phyloP scores from a whole-genome alignment of 30 jellyfish, hydroid and myxozoan genomes.

The Aurelia aurita region DNA sequence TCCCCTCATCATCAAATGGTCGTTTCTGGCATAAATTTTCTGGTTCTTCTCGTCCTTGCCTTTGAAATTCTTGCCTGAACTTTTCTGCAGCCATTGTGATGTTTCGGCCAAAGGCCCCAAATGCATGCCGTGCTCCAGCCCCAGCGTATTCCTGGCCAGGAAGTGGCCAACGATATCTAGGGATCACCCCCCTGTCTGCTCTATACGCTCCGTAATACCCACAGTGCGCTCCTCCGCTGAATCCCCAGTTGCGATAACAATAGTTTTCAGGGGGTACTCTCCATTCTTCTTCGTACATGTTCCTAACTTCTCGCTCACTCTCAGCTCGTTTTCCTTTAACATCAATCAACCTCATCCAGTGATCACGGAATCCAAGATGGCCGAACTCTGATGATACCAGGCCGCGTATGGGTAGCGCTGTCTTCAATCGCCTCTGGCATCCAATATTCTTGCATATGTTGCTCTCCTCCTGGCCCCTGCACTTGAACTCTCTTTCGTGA shows the following conservation, averaged over 20 bases:
- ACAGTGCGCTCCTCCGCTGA: background rate
- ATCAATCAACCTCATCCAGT: constrained; percentile 14
- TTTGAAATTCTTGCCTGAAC: constrained; percentile 3
- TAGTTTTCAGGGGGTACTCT: background rate
- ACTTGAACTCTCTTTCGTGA: background rate
- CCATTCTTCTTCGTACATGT: background rate
- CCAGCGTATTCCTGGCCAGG: constrained; percentile 2
- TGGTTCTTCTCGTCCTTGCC: background rate
- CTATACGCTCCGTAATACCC: constrained; percentile 3
- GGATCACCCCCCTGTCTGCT: background rate
- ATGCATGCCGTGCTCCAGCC: background rate
- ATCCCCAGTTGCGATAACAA: constrained; percentile 4
- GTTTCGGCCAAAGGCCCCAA: constrained; percentile 20
- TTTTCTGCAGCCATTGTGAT: constrained; percentile 24
- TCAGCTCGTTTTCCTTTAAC: background rate
- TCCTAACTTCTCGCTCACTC: background rate
- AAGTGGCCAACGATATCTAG: constrained; percentile 22
- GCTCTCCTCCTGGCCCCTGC: constrained; percentile 24
- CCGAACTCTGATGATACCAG: constrained; percentile 45
- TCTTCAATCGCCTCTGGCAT: constrained; percentile 8
- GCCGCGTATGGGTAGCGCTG: constrained; percentile 27
- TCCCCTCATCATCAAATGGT: background rate
- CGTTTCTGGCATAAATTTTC: background rate
- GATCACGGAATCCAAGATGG: constrained; percentile 61
- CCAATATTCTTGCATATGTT: background rate